A percentile compares a stretch with the other conserved stretches of the same genome.
These are phyloP conservation scores for Bellardia bayeri DNA, from an alignment of 2,888 invertebrate species.

Conservation along the genomic window DNA sequence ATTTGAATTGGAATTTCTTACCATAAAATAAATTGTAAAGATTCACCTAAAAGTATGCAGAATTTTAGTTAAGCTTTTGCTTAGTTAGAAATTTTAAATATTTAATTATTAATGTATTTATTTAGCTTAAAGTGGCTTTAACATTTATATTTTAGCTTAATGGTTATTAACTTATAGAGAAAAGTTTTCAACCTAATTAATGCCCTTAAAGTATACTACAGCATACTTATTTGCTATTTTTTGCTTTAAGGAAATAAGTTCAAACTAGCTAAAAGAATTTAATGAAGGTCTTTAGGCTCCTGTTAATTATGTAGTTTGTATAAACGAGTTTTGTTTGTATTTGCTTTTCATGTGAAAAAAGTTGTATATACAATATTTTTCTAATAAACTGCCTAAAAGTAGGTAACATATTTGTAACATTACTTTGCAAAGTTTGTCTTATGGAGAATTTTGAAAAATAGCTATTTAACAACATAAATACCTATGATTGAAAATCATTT, in stretches of 20 bases:
- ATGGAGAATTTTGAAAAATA: too few species aligned
- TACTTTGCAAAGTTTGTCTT: too few species aligned
- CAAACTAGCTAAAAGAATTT: not conserved
- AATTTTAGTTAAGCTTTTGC: not conserved
- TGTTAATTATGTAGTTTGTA: not conserved
- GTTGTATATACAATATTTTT: too few species aligned
- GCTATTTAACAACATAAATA: too few species aligned
- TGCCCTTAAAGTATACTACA: slow-evolving; percentile 5
- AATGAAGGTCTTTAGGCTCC: not conserved
- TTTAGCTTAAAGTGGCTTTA: not conserved
- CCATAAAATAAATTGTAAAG: not conserved
- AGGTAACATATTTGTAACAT: too few species aligned
- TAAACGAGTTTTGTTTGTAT: not conserved
- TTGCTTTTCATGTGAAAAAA: too few species aligned
- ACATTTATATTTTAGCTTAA: not conserved
- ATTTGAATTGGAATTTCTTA: too few species aligned
- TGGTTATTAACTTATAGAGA: not conserved
- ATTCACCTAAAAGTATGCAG: slow-evolving; percentile 23
- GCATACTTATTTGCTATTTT: not conserved
- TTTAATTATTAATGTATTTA: not conserved
- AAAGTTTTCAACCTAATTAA: not conserved
- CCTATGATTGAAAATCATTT: too few species aligned
- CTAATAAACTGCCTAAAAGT: too few species aligned
- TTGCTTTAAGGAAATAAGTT: not conserved
- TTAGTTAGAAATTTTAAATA: not conserved